phyloP scores from a whole-genome alignment of 2,797 vertebrate genomes.

The Microctenopoma steveboyesi region DNA sequence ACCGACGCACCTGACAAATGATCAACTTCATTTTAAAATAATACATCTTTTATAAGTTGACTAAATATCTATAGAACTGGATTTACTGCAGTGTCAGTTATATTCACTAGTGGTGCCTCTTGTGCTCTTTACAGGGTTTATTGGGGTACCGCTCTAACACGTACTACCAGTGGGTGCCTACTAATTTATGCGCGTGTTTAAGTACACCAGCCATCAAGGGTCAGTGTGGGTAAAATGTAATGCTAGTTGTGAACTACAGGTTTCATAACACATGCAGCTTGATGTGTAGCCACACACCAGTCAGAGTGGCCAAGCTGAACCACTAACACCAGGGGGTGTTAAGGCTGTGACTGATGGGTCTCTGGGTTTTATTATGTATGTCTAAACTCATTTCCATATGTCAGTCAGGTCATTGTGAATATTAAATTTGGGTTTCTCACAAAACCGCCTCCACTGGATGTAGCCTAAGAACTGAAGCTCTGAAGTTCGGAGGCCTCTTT shows the following conservation, averaged over 20 bases:
- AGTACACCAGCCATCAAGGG: no score
- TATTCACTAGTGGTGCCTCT: neutral
- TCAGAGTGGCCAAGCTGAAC: neutral
- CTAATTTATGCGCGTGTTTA: neutral
- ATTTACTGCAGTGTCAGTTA: neutral
- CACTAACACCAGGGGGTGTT: no score
- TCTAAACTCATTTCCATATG: neutral
- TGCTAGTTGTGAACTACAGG: no score
- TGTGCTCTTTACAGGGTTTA: neutral
- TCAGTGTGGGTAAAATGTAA: no score
- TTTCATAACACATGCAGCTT: no score
- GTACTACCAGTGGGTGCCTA: neutral
- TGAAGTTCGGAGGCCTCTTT: neutral
- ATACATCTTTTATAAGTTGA: neutral
- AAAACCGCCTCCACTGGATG: neutral
- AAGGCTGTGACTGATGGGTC: no score
- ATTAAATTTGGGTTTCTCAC: neutral
- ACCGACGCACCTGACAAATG: conserved; percentile 10
- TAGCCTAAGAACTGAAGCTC: neutral
- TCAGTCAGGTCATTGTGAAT: neutral
- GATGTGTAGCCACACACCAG: no score
- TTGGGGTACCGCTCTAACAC: neutral
- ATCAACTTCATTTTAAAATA: neutral
- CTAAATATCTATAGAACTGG: neutral
- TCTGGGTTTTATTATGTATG: no score